phyloP scores from a whole-genome alignment of 2,797 vertebrate species.

The Notolabrus celidotus region DNA sequence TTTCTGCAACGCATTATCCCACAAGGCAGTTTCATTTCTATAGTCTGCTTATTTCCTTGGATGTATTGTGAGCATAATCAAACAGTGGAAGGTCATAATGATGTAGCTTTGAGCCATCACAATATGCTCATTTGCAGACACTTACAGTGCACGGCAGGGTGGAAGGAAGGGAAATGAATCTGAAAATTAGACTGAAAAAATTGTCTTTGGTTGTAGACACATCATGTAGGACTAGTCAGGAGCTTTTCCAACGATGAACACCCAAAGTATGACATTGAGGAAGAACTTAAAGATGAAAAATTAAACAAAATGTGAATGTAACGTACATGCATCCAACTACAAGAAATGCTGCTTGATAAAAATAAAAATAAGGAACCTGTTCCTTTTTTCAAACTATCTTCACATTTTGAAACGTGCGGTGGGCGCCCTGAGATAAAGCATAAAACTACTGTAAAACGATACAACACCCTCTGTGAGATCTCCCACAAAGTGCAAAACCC shows the following conservation, averaged over 20 bases:
- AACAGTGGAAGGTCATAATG: slow-evolving; percentile 47
- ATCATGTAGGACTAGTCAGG: not conserved
- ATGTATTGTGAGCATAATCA: slow-evolving; percentile 54
- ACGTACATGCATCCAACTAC: not conserved
- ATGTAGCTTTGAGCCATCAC: slow-evolving; percentile 39
- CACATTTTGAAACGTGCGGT: not conserved
- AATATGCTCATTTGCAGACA: slow-evolving; percentile 43
- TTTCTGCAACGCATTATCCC: slow-evolving; percentile 52
- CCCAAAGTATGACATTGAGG: not conserved
- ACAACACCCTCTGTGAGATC: not conserved
- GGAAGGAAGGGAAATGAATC: slow-evolving; percentile 22
- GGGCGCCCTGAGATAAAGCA: slow-evolving; percentile 3
- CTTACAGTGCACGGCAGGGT: slow-evolving; percentile 28
- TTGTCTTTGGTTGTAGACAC: no score
- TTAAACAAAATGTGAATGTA: not conserved
- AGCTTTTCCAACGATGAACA: not conserved
- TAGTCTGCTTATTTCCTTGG: slow-evolving; percentile 55
- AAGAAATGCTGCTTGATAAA: not conserved
- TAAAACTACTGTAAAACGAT: not conserved
- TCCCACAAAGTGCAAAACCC: not conserved
- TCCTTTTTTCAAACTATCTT: not conserved
- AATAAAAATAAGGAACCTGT: not conserved
- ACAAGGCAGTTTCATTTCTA: slow-evolving; percentile 47
- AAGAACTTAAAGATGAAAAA: slow-evolving; percentile 5
- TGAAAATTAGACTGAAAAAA: slow-evolving; percentile 26